phyloP scores from a whole-genome alignment of 2,797 vertebrate species.

The Myripristis murdjan region DNA sequence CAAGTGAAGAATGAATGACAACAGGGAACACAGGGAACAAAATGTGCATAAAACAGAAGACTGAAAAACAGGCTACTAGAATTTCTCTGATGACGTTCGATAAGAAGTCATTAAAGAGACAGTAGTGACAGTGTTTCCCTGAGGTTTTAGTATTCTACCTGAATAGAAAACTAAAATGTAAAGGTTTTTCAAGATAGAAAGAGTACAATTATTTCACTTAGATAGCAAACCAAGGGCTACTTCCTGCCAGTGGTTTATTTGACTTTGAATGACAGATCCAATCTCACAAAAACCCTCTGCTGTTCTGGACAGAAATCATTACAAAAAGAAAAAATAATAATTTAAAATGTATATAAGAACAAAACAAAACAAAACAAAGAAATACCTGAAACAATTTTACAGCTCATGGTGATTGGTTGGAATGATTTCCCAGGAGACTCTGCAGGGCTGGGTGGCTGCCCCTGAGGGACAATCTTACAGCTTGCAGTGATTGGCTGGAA shows the following conservation, averaged over 20 bases:
- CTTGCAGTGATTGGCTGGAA: slow-evolving; percentile 98
- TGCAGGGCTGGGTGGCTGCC: slow-evolving; percentile 91
- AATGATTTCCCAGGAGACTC: slow-evolving; percentile 98
- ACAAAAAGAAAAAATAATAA: too few relatives aligned
- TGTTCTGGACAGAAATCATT: background rate
- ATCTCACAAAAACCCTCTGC: background rate
- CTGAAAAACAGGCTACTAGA: background rate
- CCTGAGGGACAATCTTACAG: slow-evolving; percentile 97
- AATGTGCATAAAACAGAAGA: background rate
- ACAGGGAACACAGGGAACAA: background rate
- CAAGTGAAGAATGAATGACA: slow-evolving; percentile 2
- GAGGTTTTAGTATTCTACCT: background rate
- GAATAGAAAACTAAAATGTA: background rate
- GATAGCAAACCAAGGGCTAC: background rate
- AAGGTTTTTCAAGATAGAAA: background rate
- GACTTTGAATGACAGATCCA: background rate
- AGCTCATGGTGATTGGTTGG: slow-evolving; percentile 99
- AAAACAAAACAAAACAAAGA: background rate
- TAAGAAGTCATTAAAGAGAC: background rate
- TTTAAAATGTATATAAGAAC: too few relatives aligned
- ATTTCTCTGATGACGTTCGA: background rate
- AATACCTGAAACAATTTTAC: slow-evolving; percentile 99
- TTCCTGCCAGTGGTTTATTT: background rate
- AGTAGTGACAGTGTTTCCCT: background rate
- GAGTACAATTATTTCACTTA: background rate